These are phyloP conservation scores for Apostichopus leukothele DNA, from an alignment of 53 echinoderm and acorn worm species.

Conservation along the genomic window DNA sequence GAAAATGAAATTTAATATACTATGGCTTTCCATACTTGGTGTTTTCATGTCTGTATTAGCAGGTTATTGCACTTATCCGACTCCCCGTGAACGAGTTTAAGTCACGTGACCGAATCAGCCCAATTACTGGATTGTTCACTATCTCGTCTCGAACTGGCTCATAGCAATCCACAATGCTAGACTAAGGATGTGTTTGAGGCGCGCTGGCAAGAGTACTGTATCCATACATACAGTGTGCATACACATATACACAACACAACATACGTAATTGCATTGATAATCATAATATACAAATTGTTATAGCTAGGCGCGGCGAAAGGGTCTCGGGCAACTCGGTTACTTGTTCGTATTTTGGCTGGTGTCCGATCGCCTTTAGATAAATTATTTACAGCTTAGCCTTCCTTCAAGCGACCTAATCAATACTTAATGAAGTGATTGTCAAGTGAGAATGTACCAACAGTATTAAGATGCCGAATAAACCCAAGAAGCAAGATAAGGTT, in stretches of 20 bases:
- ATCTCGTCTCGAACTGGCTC: background rate
- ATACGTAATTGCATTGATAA: background rate
- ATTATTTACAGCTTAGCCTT: background rate
- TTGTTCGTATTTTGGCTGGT: background rate
- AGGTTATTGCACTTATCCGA: conserved; percentile 28
- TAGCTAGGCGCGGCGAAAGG: conserved; percentile 16
- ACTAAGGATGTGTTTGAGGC: background rate
- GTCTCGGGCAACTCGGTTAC: background rate
- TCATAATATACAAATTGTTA: background rate
- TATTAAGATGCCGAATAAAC: conserved; percentile 24
- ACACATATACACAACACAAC: too few relatives aligned
- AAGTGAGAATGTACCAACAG: conserved; percentile 2
- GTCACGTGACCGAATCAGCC: conserved; percentile 12
- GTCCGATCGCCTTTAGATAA: background rate
- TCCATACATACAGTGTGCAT: background rate
- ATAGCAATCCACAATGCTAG: background rate
- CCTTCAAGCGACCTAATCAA: background rate
- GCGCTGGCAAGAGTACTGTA: background rate
- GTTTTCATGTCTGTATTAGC: too few relatives aligned
- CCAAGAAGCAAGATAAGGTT: conserved; percentile 30
- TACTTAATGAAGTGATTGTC: background rate
- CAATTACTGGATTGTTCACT: conserved; percentile 1
- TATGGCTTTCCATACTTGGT: too few relatives aligned
- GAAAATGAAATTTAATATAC: too few relatives aligned
- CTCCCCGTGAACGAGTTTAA: background rate